These are phyloP conservation scores for Marmota monax DNA, from an alignment of 2,113 vertebrate species.

Conservation along the genomic window DNA sequence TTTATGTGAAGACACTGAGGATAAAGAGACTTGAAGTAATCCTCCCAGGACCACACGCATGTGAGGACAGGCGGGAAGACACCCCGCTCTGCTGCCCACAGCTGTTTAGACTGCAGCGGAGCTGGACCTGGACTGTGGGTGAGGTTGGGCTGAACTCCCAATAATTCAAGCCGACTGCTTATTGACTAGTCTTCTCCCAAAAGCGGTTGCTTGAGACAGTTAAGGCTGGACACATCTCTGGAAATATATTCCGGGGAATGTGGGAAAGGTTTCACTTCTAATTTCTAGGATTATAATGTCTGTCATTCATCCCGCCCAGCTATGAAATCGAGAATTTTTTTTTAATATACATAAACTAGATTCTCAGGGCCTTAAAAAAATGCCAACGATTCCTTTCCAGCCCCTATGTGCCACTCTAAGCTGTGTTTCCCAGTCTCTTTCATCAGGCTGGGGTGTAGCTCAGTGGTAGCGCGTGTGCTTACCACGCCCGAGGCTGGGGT, in stretches of 20 bases:
- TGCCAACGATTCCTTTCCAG: neutral
- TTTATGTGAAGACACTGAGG: neutral
- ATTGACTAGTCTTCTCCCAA: neutral
- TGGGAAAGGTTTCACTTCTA: constrained; percentile 38
- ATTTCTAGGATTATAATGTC: constrained; percentile 40
- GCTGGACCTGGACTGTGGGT: neutral
- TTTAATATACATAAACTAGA: neutral
- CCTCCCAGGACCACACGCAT: neutral
- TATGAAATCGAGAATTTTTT: neutral
- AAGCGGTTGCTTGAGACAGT: constrained; percentile 14
- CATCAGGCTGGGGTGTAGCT: neutral
- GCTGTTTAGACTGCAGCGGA: neutral
- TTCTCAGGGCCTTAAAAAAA: neutral
- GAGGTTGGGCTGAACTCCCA: neutral
- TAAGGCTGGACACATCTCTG: constrained; percentile 13
- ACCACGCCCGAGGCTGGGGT: neutral
- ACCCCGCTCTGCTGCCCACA: neutral
- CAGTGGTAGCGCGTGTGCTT: neutral
- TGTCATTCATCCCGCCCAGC: neutral
- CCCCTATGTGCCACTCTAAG: neutral
- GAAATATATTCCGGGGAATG: constrained; percentile 23
- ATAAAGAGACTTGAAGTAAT: neutral
- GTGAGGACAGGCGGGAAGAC: neutral
- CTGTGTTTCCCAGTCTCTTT: neutral
- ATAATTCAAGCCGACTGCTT: neutral